Conservation (phyloP, 1,140 invertebrate genomes). For the Drosophila pachea region DNA sequence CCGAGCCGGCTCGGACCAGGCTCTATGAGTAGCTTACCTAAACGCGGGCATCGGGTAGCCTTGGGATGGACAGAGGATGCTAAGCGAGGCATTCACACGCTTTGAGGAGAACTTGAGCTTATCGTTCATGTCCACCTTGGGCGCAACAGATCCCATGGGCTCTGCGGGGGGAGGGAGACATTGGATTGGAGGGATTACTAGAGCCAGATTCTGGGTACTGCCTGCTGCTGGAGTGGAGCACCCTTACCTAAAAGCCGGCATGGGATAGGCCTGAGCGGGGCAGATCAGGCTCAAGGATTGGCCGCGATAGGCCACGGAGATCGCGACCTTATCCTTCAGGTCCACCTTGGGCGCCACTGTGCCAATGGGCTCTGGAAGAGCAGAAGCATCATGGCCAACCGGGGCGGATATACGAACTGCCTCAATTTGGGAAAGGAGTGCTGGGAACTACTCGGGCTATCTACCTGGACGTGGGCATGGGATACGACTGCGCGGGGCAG, state of each 20-base stretch:
- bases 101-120: slow-evolving; percentile 80
- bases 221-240: slow-evolving; percentile 81
- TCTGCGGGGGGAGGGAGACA: slow-evolving; percentile 52
- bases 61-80: slow-evolving; percentile 82
- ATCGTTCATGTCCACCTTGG: slow-evolving; percentile 82
- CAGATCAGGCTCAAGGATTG: slow-evolving; percentile 78
- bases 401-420: slow-evolving; percentile 58
- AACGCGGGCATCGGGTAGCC: slow-evolving; percentile 83
- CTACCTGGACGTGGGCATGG: slow-evolving; percentile 84
- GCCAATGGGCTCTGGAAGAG: slow-evolving; percentile 83
- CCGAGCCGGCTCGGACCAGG: slow-evolving; percentile 85
- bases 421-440: background rate
- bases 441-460: no score
- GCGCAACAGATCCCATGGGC: slow-evolving; percentile 80
- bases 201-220: slow-evolving; percentile 37
- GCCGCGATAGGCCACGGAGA: slow-evolving; percentile 32
- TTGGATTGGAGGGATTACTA: no score
- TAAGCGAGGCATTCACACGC: slow-evolving; percentile 46
- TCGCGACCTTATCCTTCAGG: slow-evolving; percentile 76
- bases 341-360: slow-evolving; percentile 84
- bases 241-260: slow-evolving; percentile 85
- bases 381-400: no score
- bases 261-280: slow-evolving; percentile 84
- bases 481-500: slow-evolving; percentile 85
- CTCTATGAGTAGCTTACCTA: slow-evolving; percentile 80